Evolutionary conservation across 2,113 vertebrate genomes (phyloP).

Genomic region (Ciconia stormi): DNA sequence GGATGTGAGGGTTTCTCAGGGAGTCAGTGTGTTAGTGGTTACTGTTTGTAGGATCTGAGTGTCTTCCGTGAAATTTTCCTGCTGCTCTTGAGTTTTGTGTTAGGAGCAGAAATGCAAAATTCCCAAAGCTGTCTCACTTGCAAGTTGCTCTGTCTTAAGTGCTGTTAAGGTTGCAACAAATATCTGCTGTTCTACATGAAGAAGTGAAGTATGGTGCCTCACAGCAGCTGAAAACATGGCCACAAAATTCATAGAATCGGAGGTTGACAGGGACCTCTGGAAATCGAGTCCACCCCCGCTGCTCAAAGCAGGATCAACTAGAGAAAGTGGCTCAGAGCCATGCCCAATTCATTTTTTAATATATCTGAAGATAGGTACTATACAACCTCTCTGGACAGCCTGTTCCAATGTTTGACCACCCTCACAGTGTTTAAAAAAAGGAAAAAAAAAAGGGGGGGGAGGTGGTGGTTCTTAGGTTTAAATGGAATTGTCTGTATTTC

Average conservation of each 20-base stretch:
- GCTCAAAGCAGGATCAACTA: background rate
- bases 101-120: background rate
- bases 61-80: background rate
- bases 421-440: background rate
- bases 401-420: background rate
- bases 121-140: background rate
- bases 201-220: background rate
- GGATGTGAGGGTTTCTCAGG: background rate
- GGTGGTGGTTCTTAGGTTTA: background rate
- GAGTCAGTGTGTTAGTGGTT: background rate
- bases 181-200: background rate
- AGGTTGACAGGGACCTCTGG: background rate
- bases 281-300: background rate
- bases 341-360: background rate
- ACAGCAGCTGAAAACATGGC: background rate
- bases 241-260: background rate
- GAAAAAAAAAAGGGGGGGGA: background rate
- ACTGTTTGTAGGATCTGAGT: background rate
- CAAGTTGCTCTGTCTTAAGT: background rate
- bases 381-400: background rate
- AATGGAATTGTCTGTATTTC: background rate
- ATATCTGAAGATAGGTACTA: background rate
- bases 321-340: background rate
- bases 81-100: background rate
- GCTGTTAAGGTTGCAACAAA: background rate